Evolutionary conservation across 2,888 invertebrate genomes (phyloP), one percentile per base, ranked within the genome.

Genomic region (Apamea anceps): DNA sequence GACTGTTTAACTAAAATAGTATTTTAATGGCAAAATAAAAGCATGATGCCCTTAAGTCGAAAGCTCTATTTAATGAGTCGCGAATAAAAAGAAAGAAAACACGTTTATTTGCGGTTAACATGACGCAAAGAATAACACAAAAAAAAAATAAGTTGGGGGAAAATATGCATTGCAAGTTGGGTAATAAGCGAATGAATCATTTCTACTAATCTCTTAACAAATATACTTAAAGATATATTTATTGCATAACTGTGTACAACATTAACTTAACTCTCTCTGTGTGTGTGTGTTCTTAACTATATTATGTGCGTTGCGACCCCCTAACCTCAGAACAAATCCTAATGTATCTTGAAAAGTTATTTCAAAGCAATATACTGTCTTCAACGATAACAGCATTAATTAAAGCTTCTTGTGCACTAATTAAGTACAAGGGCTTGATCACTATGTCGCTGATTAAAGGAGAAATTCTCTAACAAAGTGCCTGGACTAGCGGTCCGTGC

Each of bases 401-500:
- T 75, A 81, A 62, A 77, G 32, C 45, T 65, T 75, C n/a, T 77
- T 60, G 60, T 37, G 70, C 75, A 74, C 78, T 79, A 77, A 85
- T 89, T 79, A 57, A 65, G 28, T 82, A 77, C 80, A 79, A 80
- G 72, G 71, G 78, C 51, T 72, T 60, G 72, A 72, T 80, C 68
- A 81, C 67, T 80, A 54, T 18, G 48, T 75, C 48, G n/a, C 45
- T 81, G 76, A 70, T 82, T 80, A 72, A 70, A 74, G 86, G 84
- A 88, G 89, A 90, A 91, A 89, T 89, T 86, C 84, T 86, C 85
- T 83, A 83, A 83, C 85, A 87, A 86, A 85, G 82, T 81, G 75
- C 72, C 66, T 84, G 88, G 87, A 80, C 82, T 85, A 91, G 77
- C 87, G 88, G 88, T 87, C 87, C 92, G 82, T 89, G 87, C 85